Evolutionary conservation across 2,797 vertebrate species (phyloP), one percentile per base, ranked within the genome.

Genomic region (Tachyglossus aculeatus): DNA sequence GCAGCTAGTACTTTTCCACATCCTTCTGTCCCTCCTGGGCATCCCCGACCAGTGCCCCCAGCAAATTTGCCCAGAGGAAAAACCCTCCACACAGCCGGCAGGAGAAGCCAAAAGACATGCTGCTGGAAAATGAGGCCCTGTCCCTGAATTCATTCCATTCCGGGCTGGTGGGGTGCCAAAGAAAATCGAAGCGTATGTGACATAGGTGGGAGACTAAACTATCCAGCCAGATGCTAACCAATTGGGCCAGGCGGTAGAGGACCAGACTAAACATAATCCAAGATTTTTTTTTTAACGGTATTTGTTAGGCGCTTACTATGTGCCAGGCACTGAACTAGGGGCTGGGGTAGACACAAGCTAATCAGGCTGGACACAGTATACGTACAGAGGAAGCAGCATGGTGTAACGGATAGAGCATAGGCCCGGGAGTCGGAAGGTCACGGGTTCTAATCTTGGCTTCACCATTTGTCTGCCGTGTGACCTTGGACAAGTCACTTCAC

Each of bases 191-290:
- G 74, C 55, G 71, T 85, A 86, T 65, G 9, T 0, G 3, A 34
- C 47, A 22, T 84, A 87, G 87, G 82, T 86, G 84, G 57, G 84
- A 74, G 52, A 82, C 64, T 67, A 82, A 77, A 47, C 21, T 54
- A 31, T 67, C 31, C 19, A 9, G 83, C 83, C 80, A 87, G 80
- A 5, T 25, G 22, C 4, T 9, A 14, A 18, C 24, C 25, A 9
- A 43, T 29, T 45, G 5, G 25, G 15, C 8, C 19, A 47, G 16
- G 24, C 22, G 18, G 21, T 15, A 25, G 22, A 45, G 43, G 27
- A 14, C 15, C 22, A 24, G 13, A 9, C 5, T 25, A 25, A n/a
- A n/a, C n/a, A n/a, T n/a, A n/a, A n/a, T n/a, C 22, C 22, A 45
- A 45, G 24, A 18, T 13, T 27, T 47, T 18, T 7, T 7, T 9